Base-by-base conservation (phyloP, 2,113 vertebrate genomes). In the Nothocercus nigrocapillus region DNA sequence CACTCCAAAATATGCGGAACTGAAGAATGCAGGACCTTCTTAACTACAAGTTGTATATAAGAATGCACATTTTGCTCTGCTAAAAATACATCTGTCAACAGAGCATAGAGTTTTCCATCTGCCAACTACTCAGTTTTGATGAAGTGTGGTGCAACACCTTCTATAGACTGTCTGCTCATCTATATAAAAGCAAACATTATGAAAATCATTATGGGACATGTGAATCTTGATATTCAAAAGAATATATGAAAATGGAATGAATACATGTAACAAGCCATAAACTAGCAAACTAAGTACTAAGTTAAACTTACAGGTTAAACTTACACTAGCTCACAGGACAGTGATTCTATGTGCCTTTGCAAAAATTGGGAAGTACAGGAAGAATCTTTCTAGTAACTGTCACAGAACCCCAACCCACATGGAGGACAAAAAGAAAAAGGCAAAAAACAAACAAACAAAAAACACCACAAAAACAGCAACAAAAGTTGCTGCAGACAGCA, bases 381-480 rank as follows among this genome's bases (percentile, higher is more conserved):
- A 75, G 47, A 90, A 56, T 4, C 15, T 24, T 74, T 68, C 11
- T 36, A 78, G 34, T 84, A 86, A 51, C 28, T 13, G 5, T 28
- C 62, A 53, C 28, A 73, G 42, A 85, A 77, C 7, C 24, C 47
- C 59, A 40, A 14, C 6, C 30, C 25, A 36, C 0, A 0, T 36
- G 18, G 49, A 49, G 21, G 9, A 85, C 68, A 77, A 62, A 20
- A 53, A 27, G 13, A 53, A 9, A 45, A 49, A 49, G 22, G 10
- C 9, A 49, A 49, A 11, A 49, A 53, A 53, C 25, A 53, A 53
- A 53, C 51, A 53, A 24, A 14, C 51, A 53, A 22, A 53, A 24
- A 25, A 22, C 21, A 13, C 5, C 53, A 44, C 30, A 45, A 49
- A 49, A 49, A 49, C 11, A 49, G 49, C 21, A 49, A 56, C 8